phyloP scores from a whole-genome alignment of 2,113 vertebrate species.

The Nycticorax nycticorax region DNA sequence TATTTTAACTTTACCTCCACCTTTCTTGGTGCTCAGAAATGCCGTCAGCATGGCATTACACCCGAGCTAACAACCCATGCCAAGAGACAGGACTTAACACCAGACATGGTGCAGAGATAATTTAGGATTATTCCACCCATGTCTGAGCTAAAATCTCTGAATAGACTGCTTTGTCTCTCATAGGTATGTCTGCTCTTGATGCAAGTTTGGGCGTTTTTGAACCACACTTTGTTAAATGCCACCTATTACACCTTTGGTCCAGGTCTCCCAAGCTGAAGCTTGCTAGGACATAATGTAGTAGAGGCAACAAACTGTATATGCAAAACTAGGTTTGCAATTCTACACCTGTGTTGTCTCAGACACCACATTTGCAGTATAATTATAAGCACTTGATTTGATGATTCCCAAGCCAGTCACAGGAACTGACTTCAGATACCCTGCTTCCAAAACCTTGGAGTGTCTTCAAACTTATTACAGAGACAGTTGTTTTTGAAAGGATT shows the following conservation, averaged over 20 bases:
- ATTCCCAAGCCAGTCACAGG: neutral
- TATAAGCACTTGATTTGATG: neutral
- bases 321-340: neutral
- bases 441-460: neutral
- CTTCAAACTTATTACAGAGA: neutral
- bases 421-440: neutral
- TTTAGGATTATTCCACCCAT: neutral
- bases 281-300: neutral
- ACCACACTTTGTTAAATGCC: neutral
- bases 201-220: neutral
- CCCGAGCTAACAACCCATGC: fast-evolving
- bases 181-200: neutral
- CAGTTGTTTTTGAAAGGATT: neutral
- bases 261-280: neutral
- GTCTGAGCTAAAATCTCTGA: neutral
- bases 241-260: neutral
- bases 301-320: neutral
- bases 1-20: neutral
- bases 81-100: neutral
- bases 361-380: neutral
- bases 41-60: neutral
- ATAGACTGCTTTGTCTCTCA: neutral
- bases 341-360: neutral
- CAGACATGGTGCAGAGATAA: neutral
- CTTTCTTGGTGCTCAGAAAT: neutral